phyloP scores from a whole-genome alignment of 2,888 invertebrate species.

The Ypsolopha scabrella region DNA sequence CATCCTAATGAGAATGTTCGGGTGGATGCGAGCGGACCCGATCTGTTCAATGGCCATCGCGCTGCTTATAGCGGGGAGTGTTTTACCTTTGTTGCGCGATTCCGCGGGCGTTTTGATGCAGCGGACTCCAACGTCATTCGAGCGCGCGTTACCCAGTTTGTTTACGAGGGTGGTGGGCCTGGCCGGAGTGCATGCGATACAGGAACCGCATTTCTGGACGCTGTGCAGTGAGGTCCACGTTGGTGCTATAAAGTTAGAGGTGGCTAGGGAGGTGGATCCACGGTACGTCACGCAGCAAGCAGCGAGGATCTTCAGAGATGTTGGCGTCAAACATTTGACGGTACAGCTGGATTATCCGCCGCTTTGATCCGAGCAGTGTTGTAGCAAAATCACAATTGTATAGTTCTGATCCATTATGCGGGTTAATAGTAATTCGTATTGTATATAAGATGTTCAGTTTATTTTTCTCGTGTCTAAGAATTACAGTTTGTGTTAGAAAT shows the following conservation, averaged over 20 bases:
- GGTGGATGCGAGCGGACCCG: conserved; percentile 99
- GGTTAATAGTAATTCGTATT: background rate
- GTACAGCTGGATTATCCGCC: conserved; percentile 94
- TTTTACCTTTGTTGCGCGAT: conserved; percentile 85
- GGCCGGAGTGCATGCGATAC: conserved; percentile 95
- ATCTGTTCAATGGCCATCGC: conserved; percentile 98
- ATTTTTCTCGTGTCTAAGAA: background rate
- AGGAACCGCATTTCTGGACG: conserved; percentile 99
- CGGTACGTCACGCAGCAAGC: conserved; percentile 93
- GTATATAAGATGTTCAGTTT: conserved; percentile 1
- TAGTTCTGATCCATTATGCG: conserved; percentile 11
- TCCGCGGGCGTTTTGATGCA: conserved; percentile 94
- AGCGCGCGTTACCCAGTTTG: conserved; percentile 86
- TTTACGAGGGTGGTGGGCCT: conserved; percentile 91
- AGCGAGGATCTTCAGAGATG: conserved; percentile 93
- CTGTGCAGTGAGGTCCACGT: conserved; percentile 94
- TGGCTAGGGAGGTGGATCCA: conserved; percentile 92
- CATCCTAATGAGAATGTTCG: conserved; percentile 92
- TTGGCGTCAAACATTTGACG: conserved; percentile 91
- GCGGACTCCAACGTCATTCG: conserved; percentile 86
- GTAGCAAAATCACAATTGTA: conserved; percentile 24
- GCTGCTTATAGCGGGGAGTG: conserved; percentile 89
- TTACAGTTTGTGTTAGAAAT: background rate
- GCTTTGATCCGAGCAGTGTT: conserved; percentile 37
- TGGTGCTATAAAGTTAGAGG: conserved; percentile 94